These are phyloP conservation scores for Hymenochirus boettgeri DNA, from an alignment of 2,113 vertebrate genomes.

Conservation along the genomic window DNA sequence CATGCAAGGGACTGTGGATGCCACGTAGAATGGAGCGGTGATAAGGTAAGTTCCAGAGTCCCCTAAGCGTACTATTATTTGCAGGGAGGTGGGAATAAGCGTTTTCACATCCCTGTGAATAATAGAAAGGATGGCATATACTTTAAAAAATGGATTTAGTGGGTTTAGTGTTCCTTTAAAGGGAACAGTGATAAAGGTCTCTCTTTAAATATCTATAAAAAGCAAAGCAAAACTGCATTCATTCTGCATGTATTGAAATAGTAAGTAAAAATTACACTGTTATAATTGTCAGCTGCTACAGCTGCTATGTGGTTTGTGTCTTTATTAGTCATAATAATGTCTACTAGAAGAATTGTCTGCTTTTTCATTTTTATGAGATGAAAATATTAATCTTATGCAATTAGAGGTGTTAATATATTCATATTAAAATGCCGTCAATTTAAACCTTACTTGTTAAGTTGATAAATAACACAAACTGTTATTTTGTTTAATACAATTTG, in stretches of 20 bases:
- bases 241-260: no score
- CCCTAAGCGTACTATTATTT: no score
- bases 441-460: constrained; percentile 36
- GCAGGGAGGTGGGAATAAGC: no score
- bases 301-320: constrained; percentile 6
- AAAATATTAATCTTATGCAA: constrained; percentile 32
- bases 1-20: no score
- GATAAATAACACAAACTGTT: constrained; percentile 36
- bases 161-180: no score
- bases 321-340: constrained; percentile 22
- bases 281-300: background rate
- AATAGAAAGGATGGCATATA: no score
- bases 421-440: constrained; percentile 36
- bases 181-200: no score
- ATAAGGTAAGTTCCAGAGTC: no score
- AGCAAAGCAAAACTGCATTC: background rate
- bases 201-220: background rate
- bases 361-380: constrained; percentile 19
- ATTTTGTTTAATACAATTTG: constrained; percentile 34
- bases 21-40: no score
- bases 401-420: constrained; percentile 37
- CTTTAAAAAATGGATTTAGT: no score
- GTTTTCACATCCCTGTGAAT: no score
- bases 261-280: no score
- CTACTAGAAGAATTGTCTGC: constrained; percentile 9